Evolutionary conservation across 2,113 vertebrate species (phyloP), one percentile per base, ranked within the genome.

Genomic region (Otolemur garnettii): DNA sequence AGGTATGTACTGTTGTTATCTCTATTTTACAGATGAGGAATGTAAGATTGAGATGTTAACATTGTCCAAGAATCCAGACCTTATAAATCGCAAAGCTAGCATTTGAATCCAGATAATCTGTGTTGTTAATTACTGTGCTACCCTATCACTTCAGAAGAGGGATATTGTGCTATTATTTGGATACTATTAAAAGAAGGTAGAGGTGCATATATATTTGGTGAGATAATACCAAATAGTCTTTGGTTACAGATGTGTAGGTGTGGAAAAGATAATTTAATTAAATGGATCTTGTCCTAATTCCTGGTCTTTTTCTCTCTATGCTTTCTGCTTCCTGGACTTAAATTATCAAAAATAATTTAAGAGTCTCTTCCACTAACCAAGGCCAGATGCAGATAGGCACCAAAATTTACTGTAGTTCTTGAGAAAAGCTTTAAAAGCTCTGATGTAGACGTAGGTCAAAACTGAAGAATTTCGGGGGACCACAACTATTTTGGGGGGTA

Each of bases 331-430:
- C 62, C 50, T 92, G 55, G 72, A 66, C 62, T 83, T 92, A 95
- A 92, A 62, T 86, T 33, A 75, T 57, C 66, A 78, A 80, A 69
- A 87, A 50, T 77, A 74, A 77, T 55, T 95, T 21, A 35, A 86
- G 72, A 85, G 85, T 91, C 13, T 94, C 30, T 80, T 81, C 59
- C 18, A 19, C 19, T 93, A 38, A 78, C 50, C 45, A 79, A 62
- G n/a, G 22, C n/a, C 79, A 68, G 28, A 18, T 84, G 38, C 59
- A 59, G 17, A 75, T n/a, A 64, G 94, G 6, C n/a, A 57, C 19
- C 42, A 50, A 24, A 69, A 64, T 82, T 72, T n/a, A 64, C 53
- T 74, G n/a, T 85, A 18, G n/a, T 57, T 89, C 78, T 94, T 87
- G 62, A 88, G 50, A 92, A 96, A 84, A 30, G 6, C 50, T 87